Percentiles rank a stretch among this genome's conserved stretches.
These are phyloP conservation scores for Ianthella basta DNA, from an alignment of 37 sponge, comb jelly and placozoan genomes.

Conservation along the genomic window DNA sequence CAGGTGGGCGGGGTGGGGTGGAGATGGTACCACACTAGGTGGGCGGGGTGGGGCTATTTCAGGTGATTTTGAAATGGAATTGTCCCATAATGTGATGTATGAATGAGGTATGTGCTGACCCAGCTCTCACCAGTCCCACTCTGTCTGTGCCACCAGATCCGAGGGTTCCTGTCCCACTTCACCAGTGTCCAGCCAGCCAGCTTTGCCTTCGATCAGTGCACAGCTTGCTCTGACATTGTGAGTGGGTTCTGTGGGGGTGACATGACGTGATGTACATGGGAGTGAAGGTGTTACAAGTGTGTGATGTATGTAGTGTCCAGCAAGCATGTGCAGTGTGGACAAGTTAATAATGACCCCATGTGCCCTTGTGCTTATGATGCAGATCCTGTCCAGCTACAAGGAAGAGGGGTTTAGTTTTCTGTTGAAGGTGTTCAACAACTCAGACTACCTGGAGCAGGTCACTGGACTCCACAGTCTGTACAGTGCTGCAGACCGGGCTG, in stretches of 20 bases:
- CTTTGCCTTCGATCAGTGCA: slow-evolving; percentile 84
- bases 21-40: too few species aligned
- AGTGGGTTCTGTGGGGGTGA: too few species aligned
- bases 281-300: too few species aligned
- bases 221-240: slow-evolving; percentile 85
- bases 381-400: slow-evolving; percentile 42
- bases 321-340: too few species aligned
- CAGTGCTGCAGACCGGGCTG: background rate
- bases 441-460: slow-evolving; percentile 89
- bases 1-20: too few species aligned
- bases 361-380: too few species aligned
- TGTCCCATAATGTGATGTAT: too few species aligned
- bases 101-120: background rate
- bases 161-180: slow-evolving; percentile 94
- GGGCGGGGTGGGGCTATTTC: too few species aligned
- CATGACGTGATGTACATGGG: too few species aligned
- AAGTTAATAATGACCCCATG: too few species aligned
- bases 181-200: slow-evolving; percentile 86
- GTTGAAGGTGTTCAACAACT: slow-evolving; percentile 91
- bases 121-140: background rate
- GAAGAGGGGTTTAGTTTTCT: slow-evolving; percentile 88
- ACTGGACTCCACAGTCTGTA: slow-evolving; percentile 89
- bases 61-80: too few species aligned
- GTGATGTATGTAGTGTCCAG: background rate
- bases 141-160: slow-evolving; percentile 56